Evolutionary conservation across 2,888 invertebrate genomes (phyloP).

Genomic region (Heteromurus nitidus): DNA sequence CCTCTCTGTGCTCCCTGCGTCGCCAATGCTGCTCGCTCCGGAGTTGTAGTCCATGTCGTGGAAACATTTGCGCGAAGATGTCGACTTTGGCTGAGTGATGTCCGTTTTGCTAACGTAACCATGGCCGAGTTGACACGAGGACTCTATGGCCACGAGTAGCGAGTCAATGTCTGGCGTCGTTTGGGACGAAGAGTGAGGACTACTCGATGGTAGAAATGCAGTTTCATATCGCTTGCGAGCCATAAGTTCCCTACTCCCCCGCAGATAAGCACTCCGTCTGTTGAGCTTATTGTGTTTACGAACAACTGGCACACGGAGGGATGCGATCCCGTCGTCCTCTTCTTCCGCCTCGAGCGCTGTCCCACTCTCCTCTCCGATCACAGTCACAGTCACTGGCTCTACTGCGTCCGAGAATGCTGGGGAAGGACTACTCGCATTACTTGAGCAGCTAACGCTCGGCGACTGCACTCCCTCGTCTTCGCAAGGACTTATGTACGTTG

Average conservation of each 20-base stretch:
- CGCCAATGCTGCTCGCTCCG: neutral
- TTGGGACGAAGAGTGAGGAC: slow-evolving; percentile 59
- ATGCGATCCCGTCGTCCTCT: neutral
- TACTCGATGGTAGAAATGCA: slow-evolving; percentile 72
- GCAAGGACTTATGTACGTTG: slow-evolving; percentile 68
- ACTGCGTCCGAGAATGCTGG: slow-evolving; percentile 49
- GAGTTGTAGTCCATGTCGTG: slow-evolving; percentile 14
- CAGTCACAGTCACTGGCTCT: slow-evolving; percentile 57
- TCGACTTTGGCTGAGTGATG: slow-evolving; percentile 42
- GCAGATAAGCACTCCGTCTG: slow-evolving; percentile 52
- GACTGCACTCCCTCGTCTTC: slow-evolving; percentile 51
- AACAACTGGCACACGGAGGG: slow-evolving; percentile 4
- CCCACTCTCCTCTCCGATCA: slow-evolving; percentile 41
- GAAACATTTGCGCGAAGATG: slow-evolving; percentile 22
- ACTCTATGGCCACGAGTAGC: slow-evolving; percentile 68
- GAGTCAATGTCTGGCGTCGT: slow-evolving; percentile 72
- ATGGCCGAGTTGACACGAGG: slow-evolving; percentile 62
- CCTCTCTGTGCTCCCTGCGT: neutral
- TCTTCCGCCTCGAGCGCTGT: too few relatives aligned
- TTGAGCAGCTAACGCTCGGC: slow-evolving; percentile 40
- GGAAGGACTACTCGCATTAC: slow-evolving; percentile 56
- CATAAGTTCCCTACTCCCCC: slow-evolving; percentile 66
- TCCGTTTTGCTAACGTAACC: slow-evolving; percentile 56
- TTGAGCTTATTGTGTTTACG: slow-evolving; percentile 54
- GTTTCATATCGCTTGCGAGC: slow-evolving; percentile 73